phyloP scores from a whole-genome alignment of 2,113 vertebrate species.

The Hymenochirus boettgeri region DNA sequence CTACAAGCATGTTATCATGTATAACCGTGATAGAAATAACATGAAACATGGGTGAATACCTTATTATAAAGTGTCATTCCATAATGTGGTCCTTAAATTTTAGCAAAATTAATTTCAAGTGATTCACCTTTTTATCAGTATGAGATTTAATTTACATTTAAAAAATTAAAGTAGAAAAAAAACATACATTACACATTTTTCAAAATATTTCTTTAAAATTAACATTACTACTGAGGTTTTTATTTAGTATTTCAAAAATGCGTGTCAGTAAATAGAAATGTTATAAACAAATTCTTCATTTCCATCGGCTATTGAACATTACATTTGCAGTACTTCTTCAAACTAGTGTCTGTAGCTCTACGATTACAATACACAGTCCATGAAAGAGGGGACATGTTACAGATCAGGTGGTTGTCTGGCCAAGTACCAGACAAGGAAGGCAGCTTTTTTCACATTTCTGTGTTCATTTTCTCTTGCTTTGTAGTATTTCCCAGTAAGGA shows the following conservation, averaged over 20 bases:
- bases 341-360: too few relatives aligned
- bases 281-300: slow-evolving; percentile 10
- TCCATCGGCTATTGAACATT: background rate
- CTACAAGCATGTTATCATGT: too few relatives aligned
- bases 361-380: background rate
- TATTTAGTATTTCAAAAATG: slow-evolving; percentile 21
- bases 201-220: slow-evolving; percentile 4
- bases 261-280: slow-evolving; percentile 12
- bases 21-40: too few relatives aligned
- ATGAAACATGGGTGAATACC: too few relatives aligned
- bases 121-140: background rate
- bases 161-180: slow-evolving; percentile 2
- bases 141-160: slow-evolving; percentile 1
- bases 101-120: slow-evolving; percentile 17
- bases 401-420: background rate
- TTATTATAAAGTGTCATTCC: too few relatives aligned
- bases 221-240: slow-evolving; percentile 7
- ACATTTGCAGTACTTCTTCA: background rate
- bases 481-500: too few relatives aligned
- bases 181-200: slow-evolving; percentile 15
- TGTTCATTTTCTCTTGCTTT: too few relatives aligned
- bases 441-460: background rate
- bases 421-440: background rate
- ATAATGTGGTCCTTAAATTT: background rate
- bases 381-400: background rate